Percentiles rank a stretch among this genome's conserved stretches.
phyloP scores from a whole-genome alignment of 2,113 vertebrate genomes.

The Poicephalus gulielmi region DNA sequence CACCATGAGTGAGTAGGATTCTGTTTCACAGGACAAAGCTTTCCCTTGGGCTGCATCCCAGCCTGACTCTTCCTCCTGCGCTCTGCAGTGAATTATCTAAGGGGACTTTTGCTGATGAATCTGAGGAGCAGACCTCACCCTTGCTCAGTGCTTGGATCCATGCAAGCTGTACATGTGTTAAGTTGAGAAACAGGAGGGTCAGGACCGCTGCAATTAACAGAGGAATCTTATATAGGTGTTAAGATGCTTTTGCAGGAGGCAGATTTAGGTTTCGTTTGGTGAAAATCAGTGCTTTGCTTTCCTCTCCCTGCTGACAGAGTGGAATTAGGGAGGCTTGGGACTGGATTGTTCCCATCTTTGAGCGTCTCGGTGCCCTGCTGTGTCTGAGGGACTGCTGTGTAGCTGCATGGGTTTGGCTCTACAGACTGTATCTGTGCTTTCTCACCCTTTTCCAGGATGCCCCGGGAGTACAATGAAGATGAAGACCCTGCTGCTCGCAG shows the following conservation, averaged over 20 bases:
- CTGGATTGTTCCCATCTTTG: not conserved
- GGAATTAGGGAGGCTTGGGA: not conserved
- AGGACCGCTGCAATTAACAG: not conserved
- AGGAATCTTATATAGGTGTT: rapidly evolving
- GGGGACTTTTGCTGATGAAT: rapidly evolving
- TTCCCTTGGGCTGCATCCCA: rapidly evolving
- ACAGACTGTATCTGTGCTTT: not conserved
- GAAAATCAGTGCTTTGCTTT: not conserved
- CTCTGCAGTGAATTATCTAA: not conserved
- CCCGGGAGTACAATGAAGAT: slow-evolving; percentile 97
- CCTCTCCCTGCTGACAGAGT: not conserved
- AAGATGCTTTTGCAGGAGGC: not conserved
- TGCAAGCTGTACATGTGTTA: not conserved
- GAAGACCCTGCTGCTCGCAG: slow-evolving; percentile 97
- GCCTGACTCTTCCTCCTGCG: rapidly evolving
- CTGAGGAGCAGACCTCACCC: rapidly evolving
- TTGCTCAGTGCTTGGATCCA: rapidly evolving
- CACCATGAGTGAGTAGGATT: slow-evolving; percentile 91
- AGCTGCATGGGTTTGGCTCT: not conserved
- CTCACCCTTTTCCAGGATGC: slow-evolving; percentile 83
- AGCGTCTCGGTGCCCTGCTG: rapidly evolving
- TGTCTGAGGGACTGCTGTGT: not conserved
- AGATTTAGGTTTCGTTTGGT: not conserved
- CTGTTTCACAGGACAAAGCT: rapidly evolving
- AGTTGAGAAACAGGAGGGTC: not conserved